Evolutionary conservation across 2,888 invertebrate genomes (phyloP), one percentile per base, ranked within the genome.

Genomic region (Anthophora plumipes): DNA sequence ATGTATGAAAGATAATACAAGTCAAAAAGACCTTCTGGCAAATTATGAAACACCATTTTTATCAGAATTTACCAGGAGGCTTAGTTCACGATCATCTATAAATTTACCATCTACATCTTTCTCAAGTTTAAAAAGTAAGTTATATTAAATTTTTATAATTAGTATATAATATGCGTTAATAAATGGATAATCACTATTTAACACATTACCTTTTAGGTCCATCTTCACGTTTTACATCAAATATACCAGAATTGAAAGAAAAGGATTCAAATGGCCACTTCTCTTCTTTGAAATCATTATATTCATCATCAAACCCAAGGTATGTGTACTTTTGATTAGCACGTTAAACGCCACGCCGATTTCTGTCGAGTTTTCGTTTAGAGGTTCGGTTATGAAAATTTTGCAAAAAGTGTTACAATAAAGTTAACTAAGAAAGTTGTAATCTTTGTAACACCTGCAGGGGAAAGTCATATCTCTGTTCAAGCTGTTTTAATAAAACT

Each of bases 1-100:
- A 0, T 79, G 75, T 74, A 71, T 41, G 7, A 89, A 86, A 55
- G 90, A 91, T 0, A 89, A 85, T 69, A 57, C 72, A 14, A 76
- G 50, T 66, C 88, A 88, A 59, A 89, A 82, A 72, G 92, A 93
- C 82, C 75, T 91, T 77, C 85, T 93, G 75, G 84, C 91, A 12
- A 91, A 95, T 91, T 94, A 95, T 80, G 96, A 96, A 90, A 95
- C 96, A 86, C 96, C 96, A 69, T 96, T 95, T 92, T 93, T 96
- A 89, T 96, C 96, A 89, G 96, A 96, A 89, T 96, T 96, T 87
- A 96, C 96, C 0, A 94, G 95, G 77, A 94, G 96, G 78, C 91
- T 96, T 8, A 93, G 93, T 84, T 86, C 90, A 22, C 90, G 90
- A 70, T 82, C 92, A 9, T 86, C 85, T 22, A 73, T 88, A n/a